These are phyloP conservation scores for Heterohyrax brucei DNA, from an alignment of 2,797 vertebrate genomes.

Conservation along the genomic window DNA sequence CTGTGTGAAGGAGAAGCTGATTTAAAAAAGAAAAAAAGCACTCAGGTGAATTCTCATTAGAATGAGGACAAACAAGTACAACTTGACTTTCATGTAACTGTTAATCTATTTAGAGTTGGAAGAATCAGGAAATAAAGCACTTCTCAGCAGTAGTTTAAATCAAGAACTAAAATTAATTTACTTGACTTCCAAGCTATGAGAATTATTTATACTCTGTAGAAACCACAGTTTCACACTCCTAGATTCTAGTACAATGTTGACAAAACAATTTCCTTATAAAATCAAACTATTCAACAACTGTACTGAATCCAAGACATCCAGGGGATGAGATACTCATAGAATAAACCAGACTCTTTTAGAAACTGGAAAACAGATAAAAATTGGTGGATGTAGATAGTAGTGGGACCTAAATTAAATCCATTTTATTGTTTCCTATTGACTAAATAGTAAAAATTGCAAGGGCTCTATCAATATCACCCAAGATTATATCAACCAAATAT, in stretches of 20 bases:
- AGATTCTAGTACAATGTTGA: conserved; percentile 80
- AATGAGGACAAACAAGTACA: conserved; percentile 86
- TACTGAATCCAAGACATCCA: background rate
- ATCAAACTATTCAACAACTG: background rate
- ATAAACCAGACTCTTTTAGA: background rate
- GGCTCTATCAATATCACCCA: background rate
- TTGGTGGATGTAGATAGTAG: rapidly evolving
- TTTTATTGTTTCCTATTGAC: background rate
- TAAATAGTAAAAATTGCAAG: background rate
- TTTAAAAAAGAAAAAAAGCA: conserved; percentile 85
- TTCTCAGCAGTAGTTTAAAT: conserved; percentile 90
- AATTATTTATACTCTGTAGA: conserved; percentile 80
- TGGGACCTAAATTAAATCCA: background rate
- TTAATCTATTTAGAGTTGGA: conserved; percentile 89
- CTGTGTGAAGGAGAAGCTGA: conserved; percentile 81
- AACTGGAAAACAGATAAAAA: background rate
- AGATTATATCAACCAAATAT: background rate
- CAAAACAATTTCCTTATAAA: conserved; percentile 74
- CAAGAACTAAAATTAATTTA: conserved; percentile 91
- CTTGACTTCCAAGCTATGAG: conserved; percentile 86
- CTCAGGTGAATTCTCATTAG: conserved; percentile 86
- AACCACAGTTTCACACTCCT: conserved; percentile 84
- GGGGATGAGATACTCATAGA: background rate
- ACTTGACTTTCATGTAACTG: conserved; percentile 88
- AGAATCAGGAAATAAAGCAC: conserved; percentile 89